Evolutionary conservation across 2,113 vertebrate species (phyloP).

Genomic region (Myrmecophaga tridactyla): DNA sequence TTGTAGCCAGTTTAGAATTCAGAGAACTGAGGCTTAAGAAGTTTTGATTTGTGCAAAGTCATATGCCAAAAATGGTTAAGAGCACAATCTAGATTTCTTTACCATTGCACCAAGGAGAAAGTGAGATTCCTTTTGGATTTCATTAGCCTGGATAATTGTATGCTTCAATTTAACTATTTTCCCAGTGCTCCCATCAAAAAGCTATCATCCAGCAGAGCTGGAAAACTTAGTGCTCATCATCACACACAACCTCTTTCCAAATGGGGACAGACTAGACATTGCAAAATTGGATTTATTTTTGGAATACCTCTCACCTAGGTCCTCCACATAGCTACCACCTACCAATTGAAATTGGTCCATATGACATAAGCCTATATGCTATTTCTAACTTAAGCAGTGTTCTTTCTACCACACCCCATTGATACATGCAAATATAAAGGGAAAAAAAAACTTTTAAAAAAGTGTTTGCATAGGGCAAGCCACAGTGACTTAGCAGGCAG

Average conservation of each 20-base stretch:
- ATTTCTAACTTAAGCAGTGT: background rate
- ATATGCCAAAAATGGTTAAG: background rate
- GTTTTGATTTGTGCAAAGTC: background rate
- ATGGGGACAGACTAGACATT: background rate
- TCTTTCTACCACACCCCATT: background rate
- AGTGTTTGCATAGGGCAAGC: too few relatives aligned
- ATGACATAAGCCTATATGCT: background rate
- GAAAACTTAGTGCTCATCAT: background rate
- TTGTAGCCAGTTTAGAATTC: background rate
- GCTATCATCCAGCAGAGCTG: background rate
- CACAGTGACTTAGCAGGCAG: too few relatives aligned
- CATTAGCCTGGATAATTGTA: background rate
- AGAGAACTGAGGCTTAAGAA: background rate
- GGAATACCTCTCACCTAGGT: background rate
- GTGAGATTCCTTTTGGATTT: background rate
- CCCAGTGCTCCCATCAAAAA: background rate
- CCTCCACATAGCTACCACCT: background rate
- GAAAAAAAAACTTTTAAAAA: background rate
- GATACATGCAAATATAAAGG: background rate
- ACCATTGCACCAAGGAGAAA: background rate
- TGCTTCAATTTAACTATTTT: background rate
- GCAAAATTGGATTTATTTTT: conserved; percentile 27
- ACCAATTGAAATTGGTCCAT: background rate
- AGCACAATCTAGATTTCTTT: background rate
- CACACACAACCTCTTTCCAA: background rate